Evolutionary conservation across 2,888 invertebrate species (phyloP), one percentile per base, ranked within the genome.

Genomic region (Gasteruption jaculator): DNA sequence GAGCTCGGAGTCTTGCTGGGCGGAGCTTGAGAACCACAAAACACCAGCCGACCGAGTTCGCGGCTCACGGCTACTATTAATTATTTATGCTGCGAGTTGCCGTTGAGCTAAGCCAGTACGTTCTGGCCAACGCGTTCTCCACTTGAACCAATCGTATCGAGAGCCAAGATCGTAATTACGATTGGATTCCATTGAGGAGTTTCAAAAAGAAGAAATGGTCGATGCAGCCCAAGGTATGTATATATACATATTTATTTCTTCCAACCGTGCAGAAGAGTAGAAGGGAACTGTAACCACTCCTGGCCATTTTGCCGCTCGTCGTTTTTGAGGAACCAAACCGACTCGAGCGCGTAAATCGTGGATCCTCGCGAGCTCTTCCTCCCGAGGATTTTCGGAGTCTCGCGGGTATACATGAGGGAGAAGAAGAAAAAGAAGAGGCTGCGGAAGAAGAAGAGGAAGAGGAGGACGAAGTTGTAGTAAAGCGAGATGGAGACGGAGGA

Each of bases 101-200:
- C 37, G 44, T 43, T 43, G 47, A 46, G 46, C 48, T 41, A 44
- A 46, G 45, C n/a, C 7, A 32, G 36, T 46, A 37, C 42, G 45
- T 36, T 43, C 41, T 36, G 49, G 44, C 45, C 45, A 22, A 31
- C 31, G 42, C n/a, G n/a, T n/a, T n/a, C n/a, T n/a, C n/a, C 41
- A 52, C 56, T 53, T 58, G 57, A 60, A 59, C 65, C 60, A 64
- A 65, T 68, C 65, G 62, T 65, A 66, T 67, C 65, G 65, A 58
- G 58, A 61, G 61, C 58, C 57, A 55, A 61, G 61, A 68, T 68
- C 67, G 66, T 68, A 64, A 68, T 68, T 68, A 68, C 65, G 66
- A 67, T 68, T 68, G 66, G 68, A 68, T 68, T 68, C 61, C 56
- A 57, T n/a, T n/a, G n/a, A n/a, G n/a, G n/a, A n/a, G n/a, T n/a